phyloP scores from a whole-genome alignment of 2,888 invertebrate species.

The Agrotis segetum region DNA sequence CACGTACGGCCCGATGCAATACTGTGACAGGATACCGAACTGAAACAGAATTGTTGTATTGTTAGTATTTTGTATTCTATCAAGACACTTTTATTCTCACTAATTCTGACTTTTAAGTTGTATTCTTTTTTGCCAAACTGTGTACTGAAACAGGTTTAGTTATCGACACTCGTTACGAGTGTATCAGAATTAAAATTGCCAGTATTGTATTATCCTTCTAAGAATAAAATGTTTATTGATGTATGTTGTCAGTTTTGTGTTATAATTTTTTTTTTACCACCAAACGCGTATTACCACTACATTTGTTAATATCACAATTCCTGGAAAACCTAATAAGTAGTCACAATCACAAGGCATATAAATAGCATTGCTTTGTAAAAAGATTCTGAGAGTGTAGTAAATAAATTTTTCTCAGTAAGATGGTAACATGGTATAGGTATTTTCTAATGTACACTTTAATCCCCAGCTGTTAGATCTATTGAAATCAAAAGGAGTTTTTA shows the following conservation, averaged over 20 bases:
- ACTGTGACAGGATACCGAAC: constrained; percentile 91
- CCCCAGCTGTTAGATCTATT: neutral
- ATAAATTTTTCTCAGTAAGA: neutral
- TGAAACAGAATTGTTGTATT: constrained; percentile 72
- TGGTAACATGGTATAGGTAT: neutral
- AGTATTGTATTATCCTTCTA: no score
- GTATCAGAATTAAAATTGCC: no score
- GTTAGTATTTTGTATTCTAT: neutral
- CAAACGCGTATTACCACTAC: neutral
- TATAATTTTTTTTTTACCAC: neutral
- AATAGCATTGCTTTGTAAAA: neutral
- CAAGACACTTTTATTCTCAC: neutral
- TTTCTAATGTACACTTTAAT: neutral
- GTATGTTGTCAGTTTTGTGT: neutral
- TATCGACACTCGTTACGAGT: neutral
- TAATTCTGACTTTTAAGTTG: neutral
- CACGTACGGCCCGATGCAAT: constrained; percentile 91
- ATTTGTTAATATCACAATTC: neutral
- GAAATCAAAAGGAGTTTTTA: neutral
- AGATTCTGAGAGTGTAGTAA: neutral
- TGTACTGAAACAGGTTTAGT: neutral
- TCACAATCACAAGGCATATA: neutral
- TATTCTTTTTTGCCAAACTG: neutral
- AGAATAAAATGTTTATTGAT: no score
- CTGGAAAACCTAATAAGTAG: neutral